Conservation (phyloP, 2,888 invertebrate genomes). For the Troglohyphantes excavatus region DNA sequence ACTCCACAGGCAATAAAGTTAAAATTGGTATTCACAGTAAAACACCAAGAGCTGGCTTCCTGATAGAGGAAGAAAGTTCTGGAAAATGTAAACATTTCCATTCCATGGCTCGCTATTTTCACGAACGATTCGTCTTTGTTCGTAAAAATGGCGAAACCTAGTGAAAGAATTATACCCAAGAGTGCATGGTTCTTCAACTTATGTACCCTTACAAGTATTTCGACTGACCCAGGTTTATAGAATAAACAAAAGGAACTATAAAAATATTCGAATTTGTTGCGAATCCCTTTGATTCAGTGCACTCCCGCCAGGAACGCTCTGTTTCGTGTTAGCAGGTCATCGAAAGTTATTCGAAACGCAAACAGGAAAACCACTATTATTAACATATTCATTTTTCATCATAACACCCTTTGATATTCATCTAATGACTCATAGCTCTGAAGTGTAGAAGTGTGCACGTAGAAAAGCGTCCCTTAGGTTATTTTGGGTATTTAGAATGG, state of each 20-base stretch:
- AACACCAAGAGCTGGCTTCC: neutral
- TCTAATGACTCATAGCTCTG: constrained; percentile 24
- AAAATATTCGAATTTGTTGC: neutral
- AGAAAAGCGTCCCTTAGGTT: neutral
- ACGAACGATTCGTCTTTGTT: neutral
- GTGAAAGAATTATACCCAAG: too few relatives aligned
- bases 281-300: constrained; percentile 1
- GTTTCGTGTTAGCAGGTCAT: constrained; percentile 69
- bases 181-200: too few relatives aligned
- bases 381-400: constrained; percentile 35
- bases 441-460: neutral
- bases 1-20: neutral
- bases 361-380: constrained; percentile 60
- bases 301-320: constrained; percentile 27
- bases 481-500: constrained; percentile 20
- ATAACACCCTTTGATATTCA: constrained; percentile 31
- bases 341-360: constrained; percentile 41
- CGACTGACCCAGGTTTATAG: too few relatives aligned
- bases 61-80: constrained; percentile 5
- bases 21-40: constrained; percentile 15
- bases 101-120: neutral
- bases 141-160: too few relatives aligned
- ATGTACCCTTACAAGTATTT: too few relatives aligned
- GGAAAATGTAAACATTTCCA: constrained; percentile 4
- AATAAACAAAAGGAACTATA: too few relatives aligned